Evolutionary conservation across 2,113 vertebrate genomes (phyloP), one percentile per base, ranked within the genome.

Genomic region (Elanus axillaris): DNA sequence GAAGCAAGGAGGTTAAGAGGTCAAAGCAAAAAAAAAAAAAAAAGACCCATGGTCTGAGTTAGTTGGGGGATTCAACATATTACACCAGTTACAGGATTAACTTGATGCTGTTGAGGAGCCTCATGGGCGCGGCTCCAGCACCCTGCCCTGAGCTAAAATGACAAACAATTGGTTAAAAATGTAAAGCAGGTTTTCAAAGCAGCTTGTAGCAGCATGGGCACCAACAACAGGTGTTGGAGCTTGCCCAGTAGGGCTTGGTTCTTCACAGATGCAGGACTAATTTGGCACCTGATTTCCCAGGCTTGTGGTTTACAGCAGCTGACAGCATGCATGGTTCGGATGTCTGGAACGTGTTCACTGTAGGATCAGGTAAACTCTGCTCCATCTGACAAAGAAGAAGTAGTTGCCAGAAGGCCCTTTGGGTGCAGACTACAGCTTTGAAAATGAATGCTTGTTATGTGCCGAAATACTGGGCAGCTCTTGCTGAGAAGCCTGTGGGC

Each of bases 251-350:
- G 78, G 84, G 85, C 71, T 95, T 75, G 52, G 40, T 90, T 96
- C 81, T 92, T 91, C 74, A 62, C 93, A 97, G 94, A 94, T 93
- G 88, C 81, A 80, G 91, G 89, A 74, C 75, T 94, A 88, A 96
- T 94, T 92, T 96, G 94, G 90, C 89, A 88, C 76, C 78, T 90
- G 66, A 86, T 96, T 95, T 94, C 91, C 92, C 81, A 92, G 82
- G 64, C 69, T 91, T 59, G 72, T 73, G 60, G 73, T 91, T 96
- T 86, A 87, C n/a, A 88, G 79, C 95, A 85, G 59, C 77, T 93
- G 86, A 92, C 56, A 80, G 81, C 0, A 0, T 42, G 78, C 19
- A 2, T 42, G 67, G 84, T 72, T 90, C 53, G 85, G 93, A 74
- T 92, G 74, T 67, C 47, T 96, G 90, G 82, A 83, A 86, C 0